A percentile compares a stretch with the other conserved stretches of the same genome.
phyloP scores from a whole-genome alignment of 2,113 vertebrate genomes.

The Microtus montanus region DNA sequence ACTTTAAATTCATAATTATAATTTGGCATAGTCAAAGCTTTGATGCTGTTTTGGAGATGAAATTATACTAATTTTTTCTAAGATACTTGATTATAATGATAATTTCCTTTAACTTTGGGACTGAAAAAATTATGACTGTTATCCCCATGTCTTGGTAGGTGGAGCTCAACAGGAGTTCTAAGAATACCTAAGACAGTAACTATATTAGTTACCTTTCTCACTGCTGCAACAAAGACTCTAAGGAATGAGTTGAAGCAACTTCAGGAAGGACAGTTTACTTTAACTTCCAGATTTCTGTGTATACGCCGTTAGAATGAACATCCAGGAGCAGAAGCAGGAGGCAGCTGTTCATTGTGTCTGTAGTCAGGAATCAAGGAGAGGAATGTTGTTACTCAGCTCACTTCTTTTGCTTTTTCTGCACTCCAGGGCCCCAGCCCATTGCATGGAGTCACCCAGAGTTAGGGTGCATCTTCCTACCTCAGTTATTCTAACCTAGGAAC shows the following conservation, averaged over 20 bases:
- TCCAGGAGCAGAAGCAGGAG: background rate
- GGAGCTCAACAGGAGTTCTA: background rate
- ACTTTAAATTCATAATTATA: background rate
- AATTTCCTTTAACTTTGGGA: background rate
- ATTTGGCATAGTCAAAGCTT: background rate
- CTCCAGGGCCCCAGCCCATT: fast-evolving
- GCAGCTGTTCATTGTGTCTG: background rate
- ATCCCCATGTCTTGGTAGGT: background rate
- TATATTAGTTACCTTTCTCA: background rate
- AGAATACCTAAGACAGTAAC: background rate
- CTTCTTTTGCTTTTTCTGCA: too few species aligned
- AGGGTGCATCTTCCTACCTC: background rate
- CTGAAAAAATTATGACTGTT: background rate
- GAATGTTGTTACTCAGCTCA: background rate
- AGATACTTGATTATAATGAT: background rate
- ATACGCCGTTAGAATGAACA: background rate
- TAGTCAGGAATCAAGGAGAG: background rate
- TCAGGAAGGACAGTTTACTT: background rate
- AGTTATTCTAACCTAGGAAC: background rate
- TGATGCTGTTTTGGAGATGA: background rate
- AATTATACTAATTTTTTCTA: background rate
- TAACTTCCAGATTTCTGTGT: too few species aligned
- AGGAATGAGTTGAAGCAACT: background rate
- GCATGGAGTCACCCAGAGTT: background rate
- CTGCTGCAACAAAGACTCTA: background rate